Conservation (phyloP, 2,888 invertebrate species). For the Girardia tigrina region DNA sequence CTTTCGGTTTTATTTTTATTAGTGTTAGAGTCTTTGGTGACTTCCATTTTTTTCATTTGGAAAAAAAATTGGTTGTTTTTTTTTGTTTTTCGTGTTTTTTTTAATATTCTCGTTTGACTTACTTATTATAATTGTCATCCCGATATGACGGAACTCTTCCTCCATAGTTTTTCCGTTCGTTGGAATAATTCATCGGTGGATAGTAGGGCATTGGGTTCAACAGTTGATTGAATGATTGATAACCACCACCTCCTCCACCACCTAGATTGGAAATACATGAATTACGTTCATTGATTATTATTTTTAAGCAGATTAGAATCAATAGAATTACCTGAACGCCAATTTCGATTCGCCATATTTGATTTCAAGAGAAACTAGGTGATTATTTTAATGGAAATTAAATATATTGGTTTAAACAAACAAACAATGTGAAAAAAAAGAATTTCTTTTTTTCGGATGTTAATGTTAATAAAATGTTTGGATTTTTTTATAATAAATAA, state of each 20-base stretch:
- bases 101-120: too few relatives aligned
- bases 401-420: neutral
- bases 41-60: too few relatives aligned
- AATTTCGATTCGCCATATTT: neutral
- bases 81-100: too few relatives aligned
- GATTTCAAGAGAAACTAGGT: neutral
- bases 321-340: neutral
- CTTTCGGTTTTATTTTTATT: too few relatives aligned
- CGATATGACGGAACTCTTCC: neutral
- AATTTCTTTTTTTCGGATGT: too few relatives aligned
- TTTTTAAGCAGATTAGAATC: neutral
- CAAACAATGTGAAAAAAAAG: too few relatives aligned
- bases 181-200: neutral
- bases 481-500: too few relatives aligned
- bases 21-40: too few relatives aligned
- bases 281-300: neutral
- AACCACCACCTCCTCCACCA: neutral
- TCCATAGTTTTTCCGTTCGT: neutral
- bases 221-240: neutral
- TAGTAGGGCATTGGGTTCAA: neutral
- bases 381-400: neutral
- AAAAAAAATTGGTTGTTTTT: too few relatives aligned
- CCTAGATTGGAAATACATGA: too few relatives aligned
- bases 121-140: neutral
- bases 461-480: too few relatives aligned